These are phyloP conservation scores for Bombus confusus DNA, from an alignment of 1,140 invertebrate species.

Conservation along the genomic window DNA sequence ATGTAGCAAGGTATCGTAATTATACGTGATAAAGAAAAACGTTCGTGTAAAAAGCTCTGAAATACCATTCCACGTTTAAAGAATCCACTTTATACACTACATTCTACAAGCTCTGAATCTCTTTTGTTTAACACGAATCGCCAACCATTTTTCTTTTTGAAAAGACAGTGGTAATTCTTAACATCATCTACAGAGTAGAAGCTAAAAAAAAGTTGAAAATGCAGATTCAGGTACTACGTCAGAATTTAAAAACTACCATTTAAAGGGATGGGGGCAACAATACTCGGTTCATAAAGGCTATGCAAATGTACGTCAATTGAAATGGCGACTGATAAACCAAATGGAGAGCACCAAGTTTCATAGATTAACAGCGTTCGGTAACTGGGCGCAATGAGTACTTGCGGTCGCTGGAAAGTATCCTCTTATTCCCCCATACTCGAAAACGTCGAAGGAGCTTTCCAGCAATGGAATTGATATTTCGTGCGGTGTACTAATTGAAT, in stretches of 20 bases:
- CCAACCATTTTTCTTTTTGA: not conserved
- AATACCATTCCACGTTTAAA: not conserved
- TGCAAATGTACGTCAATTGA: not conserved
- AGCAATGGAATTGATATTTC: constrained; percentile 67
- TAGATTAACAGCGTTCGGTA: constrained; percentile 28
- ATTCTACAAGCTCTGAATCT: not conserved
- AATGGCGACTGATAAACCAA: constrained; percentile 29
- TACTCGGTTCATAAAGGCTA: not conserved
- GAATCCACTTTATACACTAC: too few relatives aligned
- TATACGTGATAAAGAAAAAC: not conserved
- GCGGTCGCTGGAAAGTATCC: constrained; percentile 41
- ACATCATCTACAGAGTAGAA: not conserved
- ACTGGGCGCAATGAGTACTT: constrained; percentile 10
- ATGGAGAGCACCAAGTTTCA: constrained; percentile 10
- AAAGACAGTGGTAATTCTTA: not conserved
- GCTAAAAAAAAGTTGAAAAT: not conserved
- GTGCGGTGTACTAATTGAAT: constrained; percentile 65
- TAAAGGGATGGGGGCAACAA: not conserved
- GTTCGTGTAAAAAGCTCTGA: not conserved
- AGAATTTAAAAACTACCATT: not conserved
- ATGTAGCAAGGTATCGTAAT: not conserved
- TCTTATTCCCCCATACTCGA: constrained; percentile 38
- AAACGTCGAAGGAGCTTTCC: constrained; percentile 54
- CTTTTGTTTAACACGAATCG: not conserved
- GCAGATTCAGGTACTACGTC: too few relatives aligned